These are phyloP conservation scores for Macrochelys suwanniensis DNA, from an alignment of 2,797 vertebrate species.

Conservation along the genomic window DNA sequence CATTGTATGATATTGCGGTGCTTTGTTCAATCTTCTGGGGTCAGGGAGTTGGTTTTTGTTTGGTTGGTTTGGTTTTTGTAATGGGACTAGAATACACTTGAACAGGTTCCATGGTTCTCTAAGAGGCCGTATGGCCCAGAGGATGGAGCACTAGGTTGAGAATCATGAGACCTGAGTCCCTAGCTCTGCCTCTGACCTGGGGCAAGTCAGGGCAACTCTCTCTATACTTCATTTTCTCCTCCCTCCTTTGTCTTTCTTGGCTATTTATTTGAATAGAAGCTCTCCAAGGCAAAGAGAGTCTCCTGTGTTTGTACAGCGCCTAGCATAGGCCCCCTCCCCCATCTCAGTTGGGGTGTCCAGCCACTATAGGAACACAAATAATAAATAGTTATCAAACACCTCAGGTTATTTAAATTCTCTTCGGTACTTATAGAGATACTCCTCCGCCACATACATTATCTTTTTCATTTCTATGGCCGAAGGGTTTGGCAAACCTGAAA, in stretches of 20 bases:
- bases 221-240: neutral
- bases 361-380: neutral
- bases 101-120: neutral
- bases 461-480: neutral
- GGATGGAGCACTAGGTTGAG: neutral
- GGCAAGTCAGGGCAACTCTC: neutral
- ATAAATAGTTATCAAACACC: neutral
- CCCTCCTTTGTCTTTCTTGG: neutral
- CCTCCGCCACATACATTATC: neutral
- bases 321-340: neutral
- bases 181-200: neutral
- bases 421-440: neutral
- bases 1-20: conserved; percentile 34
- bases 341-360: neutral
- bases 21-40: conserved; percentile 28
- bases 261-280: neutral
- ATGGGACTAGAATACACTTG: neutral
- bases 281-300: neutral
- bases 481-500: neutral
- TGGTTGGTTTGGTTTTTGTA: neutral
- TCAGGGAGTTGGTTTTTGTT: conserved; percentile 1
- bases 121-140: neutral
- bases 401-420: neutral
- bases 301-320: neutral
- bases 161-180: neutral